Evolutionary conservation across 2,888 invertebrate genomes (phyloP).

Genomic region (Cryptocephalus moraei): DNA sequence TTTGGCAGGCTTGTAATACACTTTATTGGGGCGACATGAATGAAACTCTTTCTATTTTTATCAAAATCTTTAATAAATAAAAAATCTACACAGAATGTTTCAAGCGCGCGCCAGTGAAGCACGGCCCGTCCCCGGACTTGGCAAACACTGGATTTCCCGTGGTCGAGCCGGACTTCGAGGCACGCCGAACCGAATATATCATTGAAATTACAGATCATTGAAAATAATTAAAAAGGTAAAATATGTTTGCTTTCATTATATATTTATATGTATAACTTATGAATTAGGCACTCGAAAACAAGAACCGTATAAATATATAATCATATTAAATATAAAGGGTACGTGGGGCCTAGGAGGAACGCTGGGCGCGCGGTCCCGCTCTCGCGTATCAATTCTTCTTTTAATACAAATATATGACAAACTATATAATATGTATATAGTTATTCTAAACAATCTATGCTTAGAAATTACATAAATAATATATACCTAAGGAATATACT

Average conservation of each 20-base stretch:
- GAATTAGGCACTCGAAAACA: slow-evolving; percentile 35
- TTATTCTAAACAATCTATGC: slow-evolving; percentile 18
- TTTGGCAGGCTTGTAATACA: no score
- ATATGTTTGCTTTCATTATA: background rate
- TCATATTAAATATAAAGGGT: slow-evolving; percentile 11
- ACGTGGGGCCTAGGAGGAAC: no score
- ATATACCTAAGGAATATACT: slow-evolving; percentile 12
- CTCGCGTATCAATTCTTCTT: no score
- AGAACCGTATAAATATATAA: slow-evolving; percentile 32
- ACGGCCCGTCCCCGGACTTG: no score
- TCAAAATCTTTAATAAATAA: slow-evolving; percentile 22
- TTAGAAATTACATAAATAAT: slow-evolving; percentile 30
- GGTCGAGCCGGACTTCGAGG: background rate
- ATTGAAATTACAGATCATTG: slow-evolving; percentile 24
- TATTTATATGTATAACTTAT: slow-evolving; percentile 20
- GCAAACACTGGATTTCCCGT: no score
- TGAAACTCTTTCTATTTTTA: slow-evolving; percentile 1
- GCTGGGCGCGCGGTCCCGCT: no score
- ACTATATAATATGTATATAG: slow-evolving; percentile 17
- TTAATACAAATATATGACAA: slow-evolving; percentile 33
- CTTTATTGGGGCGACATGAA: no score
- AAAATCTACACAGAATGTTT: slow-evolving; percentile 19
- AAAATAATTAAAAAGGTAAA: slow-evolving; percentile 7
- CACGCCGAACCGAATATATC: slow-evolving; percentile 22
- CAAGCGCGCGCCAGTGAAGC: no score